These are phyloP conservation scores for Drosophila obscura DNA, from an alignment of 1,140 invertebrate species.

Conservation along the genomic window DNA sequence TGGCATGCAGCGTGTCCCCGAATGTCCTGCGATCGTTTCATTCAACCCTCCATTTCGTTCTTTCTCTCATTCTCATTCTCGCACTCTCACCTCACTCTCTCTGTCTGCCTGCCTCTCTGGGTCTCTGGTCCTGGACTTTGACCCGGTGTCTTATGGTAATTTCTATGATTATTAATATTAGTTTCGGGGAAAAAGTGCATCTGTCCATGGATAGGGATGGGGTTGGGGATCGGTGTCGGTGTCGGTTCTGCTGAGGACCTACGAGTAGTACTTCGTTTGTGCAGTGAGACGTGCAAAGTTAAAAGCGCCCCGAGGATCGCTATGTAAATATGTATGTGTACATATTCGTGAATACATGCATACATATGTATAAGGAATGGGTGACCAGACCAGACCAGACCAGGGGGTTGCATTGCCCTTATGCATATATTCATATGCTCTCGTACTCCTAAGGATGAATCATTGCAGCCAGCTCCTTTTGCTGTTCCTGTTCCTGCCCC, in stretches of 20 bases:
- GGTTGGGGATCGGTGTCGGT: not conserved
- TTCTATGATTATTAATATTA: constrained; percentile 66
- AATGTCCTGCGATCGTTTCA: constrained; percentile 35
- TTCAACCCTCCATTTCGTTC: not conserved
- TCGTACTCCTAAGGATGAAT: too few relatives aligned
- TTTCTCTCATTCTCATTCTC: not conserved
- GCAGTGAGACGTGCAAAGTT: constrained; percentile 74
- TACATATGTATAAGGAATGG: too few relatives aligned
- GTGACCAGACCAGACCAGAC: constrained; percentile 1
- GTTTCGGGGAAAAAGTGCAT: constrained; percentile 70
- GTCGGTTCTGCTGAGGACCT: too few relatives aligned
- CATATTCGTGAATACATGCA: too few relatives aligned
- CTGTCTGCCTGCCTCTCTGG: not conserved
- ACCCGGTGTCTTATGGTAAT: constrained; percentile 73
- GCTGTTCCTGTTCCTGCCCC: too few relatives aligned
- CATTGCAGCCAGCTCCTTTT: too few relatives aligned
- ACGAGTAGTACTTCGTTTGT: constrained; percentile 8
- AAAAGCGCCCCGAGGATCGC: constrained; percentile 60
- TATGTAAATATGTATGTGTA: constrained; percentile 55
- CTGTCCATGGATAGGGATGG: constrained; percentile 47
- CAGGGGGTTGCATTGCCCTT: constrained; percentile 5
- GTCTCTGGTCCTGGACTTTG: constrained; percentile 5
- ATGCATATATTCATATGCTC: too few relatives aligned
- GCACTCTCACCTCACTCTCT: not conserved
- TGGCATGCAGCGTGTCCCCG: constrained; percentile 27